These are phyloP conservation scores for Bovichtus variegatus DNA, from an alignment of 2,797 vertebrate genomes.

Conservation along the genomic window DNA sequence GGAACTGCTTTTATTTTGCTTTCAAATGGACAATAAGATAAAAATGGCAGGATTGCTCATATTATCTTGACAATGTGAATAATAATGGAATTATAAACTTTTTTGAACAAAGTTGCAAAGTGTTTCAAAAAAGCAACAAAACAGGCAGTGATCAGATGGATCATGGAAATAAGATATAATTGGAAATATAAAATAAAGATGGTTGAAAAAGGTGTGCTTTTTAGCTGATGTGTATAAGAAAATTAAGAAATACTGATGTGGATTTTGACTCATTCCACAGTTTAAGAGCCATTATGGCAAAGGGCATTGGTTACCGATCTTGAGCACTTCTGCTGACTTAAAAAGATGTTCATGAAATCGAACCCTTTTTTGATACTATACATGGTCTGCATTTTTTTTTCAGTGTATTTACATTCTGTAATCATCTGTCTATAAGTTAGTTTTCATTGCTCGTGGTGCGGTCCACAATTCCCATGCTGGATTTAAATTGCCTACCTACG, in stretches of 20 bases:
- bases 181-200: not conserved
- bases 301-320: too few species aligned
- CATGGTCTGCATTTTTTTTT: too few species aligned
- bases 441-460: too few species aligned
- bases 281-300: too few species aligned
- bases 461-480: too few species aligned
- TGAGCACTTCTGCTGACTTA: too few species aligned
- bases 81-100: not conserved
- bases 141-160: too few species aligned
- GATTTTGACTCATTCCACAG: not conserved
- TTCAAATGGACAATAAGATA: not conserved
- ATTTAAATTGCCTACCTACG: too few species aligned
- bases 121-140: not conserved
- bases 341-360: too few species aligned
- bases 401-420: too few species aligned
- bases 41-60: constrained; percentile 3
- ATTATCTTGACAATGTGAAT: constrained; percentile 4
- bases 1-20: not conserved
- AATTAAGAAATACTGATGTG: not conserved
- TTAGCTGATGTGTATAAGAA: not conserved
- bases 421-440: too few species aligned
- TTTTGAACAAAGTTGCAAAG: constrained; percentile 6
- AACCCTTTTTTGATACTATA: too few species aligned
- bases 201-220: not conserved
- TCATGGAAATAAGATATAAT: not conserved